Conservation (phyloP, 2,113 vertebrate genomes). For the Alethe diademata region DNA sequence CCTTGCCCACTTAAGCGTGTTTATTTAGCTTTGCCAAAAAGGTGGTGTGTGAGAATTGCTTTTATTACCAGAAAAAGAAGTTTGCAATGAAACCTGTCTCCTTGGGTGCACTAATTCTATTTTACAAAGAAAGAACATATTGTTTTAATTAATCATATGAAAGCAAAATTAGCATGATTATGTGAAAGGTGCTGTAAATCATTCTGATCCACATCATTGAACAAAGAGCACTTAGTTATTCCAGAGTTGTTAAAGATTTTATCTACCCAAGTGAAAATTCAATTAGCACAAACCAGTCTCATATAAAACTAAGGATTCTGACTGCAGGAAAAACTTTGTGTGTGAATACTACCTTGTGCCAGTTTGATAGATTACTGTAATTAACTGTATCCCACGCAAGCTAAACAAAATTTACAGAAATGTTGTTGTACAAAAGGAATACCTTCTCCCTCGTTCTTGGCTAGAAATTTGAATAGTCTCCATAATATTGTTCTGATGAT, state of each 20-base stretch:
- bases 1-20: not conserved
- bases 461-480: constrained; percentile 45
- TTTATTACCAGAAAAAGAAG: constrained; percentile 64
- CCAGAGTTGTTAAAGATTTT: constrained; percentile 81
- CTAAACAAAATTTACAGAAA: constrained; percentile 79
- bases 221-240: constrained; percentile 79
- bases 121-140: constrained; percentile 75
- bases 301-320: constrained; percentile 74
- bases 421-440: constrained; percentile 65
- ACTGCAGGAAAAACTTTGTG: constrained; percentile 69
- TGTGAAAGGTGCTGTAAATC: constrained; percentile 82
- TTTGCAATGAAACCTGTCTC: constrained; percentile 72
- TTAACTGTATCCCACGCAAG: constrained; percentile 80
- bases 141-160: constrained; percentile 84
- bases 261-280: constrained; percentile 84
- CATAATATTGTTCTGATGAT: constrained; percentile 22
- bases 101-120: constrained; percentile 72
- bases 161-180: constrained; percentile 81
- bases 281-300: constrained; percentile 76
- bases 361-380: constrained; percentile 85
- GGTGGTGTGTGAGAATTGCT: constrained; percentile 35
- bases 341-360: constrained; percentile 77
- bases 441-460: constrained; percentile 31
- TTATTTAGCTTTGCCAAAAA: constrained; percentile 43
- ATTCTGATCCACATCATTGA: constrained; percentile 74